A percentile compares a stretch with the other conserved stretches of the same genome.
phyloP scores from a whole-genome alignment of 2,113 vertebrate genomes.

The Columba livia region DNA sequence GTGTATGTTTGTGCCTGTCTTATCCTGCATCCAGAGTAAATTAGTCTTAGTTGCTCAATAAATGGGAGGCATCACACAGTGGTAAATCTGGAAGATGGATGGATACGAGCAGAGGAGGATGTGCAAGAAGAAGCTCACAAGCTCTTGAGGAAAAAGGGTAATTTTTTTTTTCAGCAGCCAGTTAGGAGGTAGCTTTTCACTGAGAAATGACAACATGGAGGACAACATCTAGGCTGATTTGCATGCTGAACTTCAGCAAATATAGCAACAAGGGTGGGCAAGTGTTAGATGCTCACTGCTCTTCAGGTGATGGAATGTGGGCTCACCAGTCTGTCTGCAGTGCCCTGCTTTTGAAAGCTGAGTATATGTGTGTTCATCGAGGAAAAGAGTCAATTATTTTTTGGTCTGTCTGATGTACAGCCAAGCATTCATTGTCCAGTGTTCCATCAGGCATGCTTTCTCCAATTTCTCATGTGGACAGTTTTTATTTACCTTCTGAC shows the following conservation, averaged over 20 bases:
- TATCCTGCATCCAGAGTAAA: background rate
- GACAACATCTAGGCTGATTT: background rate
- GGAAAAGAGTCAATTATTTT: background rate
- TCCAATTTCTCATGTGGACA: background rate
- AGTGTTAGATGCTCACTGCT: background rate
- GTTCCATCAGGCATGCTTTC: background rate
- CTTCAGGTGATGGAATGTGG: background rate
- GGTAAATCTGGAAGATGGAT: background rate
- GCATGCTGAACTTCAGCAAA: background rate
- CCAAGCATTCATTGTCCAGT: background rate
- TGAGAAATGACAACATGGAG: background rate
- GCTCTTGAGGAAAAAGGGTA: background rate
- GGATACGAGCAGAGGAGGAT: background rate
- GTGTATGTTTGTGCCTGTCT: background rate
- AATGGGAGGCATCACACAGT: background rate
- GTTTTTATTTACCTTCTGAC: background rate
- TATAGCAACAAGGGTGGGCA: background rate
- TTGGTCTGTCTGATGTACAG: fast-evolving
- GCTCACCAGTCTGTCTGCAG: background rate
- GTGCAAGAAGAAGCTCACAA: background rate
- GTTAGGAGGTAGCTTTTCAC: background rate
- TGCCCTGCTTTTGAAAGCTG: background rate
- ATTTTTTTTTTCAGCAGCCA: background rate
- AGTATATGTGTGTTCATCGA: fast-evolving
- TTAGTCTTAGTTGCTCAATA: background rate